Evolutionary conservation across 30 jellyfish, hydroid and myxozoan genomes (phyloP).

Genomic region (Catostylus mosaicus): DNA sequence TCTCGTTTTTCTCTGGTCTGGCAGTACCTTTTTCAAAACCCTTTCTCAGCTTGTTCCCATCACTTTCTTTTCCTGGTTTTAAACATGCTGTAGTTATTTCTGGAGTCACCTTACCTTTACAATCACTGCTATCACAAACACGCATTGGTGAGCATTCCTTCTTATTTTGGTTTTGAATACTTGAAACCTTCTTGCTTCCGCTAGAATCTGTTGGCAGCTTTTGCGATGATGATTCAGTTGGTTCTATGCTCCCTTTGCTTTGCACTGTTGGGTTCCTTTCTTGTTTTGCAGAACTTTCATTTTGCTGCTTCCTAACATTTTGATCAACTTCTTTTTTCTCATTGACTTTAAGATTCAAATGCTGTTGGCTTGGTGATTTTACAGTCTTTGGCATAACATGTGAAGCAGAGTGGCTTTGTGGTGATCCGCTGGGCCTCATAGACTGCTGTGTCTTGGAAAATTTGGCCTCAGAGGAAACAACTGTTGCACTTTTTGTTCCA

Average conservation of each 20-base stretch:
- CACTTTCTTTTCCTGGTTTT: background rate
- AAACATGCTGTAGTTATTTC: background rate
- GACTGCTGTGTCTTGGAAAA: background rate
- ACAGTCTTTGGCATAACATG: background rate
- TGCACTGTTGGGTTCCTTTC: background rate
- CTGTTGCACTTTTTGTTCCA: background rate
- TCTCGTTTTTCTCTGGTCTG: background rate
- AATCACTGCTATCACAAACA: background rate
- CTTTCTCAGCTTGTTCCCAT: background rate
- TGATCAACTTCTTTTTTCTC: background rate
- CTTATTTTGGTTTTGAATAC: background rate
- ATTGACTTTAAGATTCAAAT: background rate
- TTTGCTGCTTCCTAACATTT: background rate
- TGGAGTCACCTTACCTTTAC: background rate
- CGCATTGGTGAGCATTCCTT: background rate
- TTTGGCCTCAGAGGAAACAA: background rate
- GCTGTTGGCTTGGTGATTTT: background rate
- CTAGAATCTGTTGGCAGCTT: background rate
- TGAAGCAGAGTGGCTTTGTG: background rate
- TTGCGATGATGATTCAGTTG: background rate
- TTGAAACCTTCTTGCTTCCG: background rate
- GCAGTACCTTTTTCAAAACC: background rate
- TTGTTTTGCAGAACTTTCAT: background rate
- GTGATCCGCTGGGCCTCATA: background rate
- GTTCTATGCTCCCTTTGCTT: background rate